Conservation (phyloP, 2,888 invertebrate species). For the Nemurella pictetii region DNA sequence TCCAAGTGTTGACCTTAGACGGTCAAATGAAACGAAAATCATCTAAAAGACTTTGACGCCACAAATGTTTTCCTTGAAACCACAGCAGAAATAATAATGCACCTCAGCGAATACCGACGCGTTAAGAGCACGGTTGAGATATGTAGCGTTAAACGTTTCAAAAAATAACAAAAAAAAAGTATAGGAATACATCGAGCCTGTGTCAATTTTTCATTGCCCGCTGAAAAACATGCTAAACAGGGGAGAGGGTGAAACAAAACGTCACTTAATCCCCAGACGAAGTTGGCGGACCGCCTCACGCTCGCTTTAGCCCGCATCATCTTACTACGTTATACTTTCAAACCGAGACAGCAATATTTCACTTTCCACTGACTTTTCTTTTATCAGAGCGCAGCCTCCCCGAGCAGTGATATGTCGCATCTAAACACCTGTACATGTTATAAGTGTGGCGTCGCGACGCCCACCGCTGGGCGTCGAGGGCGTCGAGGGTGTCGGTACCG, state of each 20-base stretch:
- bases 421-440: conserved; percentile 27
- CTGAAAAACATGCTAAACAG: background rate
- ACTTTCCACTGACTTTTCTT: background rate
- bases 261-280: background rate
- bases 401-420: conserved; percentile 5
- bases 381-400: background rate
- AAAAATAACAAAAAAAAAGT: too few species aligned
- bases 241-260: background rate
- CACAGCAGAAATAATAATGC: background rate
- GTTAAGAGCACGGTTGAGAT: background rate
- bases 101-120: background rate
- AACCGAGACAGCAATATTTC: background rate
- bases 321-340: conserved; percentile 6
- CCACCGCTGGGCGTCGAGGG: background rate
- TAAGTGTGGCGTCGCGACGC: background rate
- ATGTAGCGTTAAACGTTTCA: background rate
- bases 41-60: too few species aligned
- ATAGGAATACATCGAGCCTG: background rate
- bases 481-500: background rate
- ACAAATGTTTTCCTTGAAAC: background rate
- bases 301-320: background rate
- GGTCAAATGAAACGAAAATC: background rate
- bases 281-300: background rate
- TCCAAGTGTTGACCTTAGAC: background rate
- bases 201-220: background rate